Percentiles rank a stretch among this genome's conserved stretches.
Evolutionary conservation across 2,888 invertebrate genomes (phyloP).

Genomic region (Saturnia japonica): DNA sequence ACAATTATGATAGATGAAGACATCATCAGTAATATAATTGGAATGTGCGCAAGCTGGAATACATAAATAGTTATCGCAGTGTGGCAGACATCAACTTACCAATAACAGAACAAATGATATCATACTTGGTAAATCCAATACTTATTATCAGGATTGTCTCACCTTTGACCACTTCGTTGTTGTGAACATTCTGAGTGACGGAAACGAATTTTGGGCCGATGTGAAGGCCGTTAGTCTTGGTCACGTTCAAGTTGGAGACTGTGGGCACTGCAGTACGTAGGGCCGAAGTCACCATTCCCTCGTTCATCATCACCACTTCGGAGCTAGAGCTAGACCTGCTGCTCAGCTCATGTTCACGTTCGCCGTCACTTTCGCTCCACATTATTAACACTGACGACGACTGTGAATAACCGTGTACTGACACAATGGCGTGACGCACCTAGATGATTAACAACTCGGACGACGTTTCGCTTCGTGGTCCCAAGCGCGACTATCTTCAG

Average conservation of each 20-base stretch:
- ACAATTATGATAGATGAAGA: constrained; percentile 9
- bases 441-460: constrained; percentile 32
- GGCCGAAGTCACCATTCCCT: constrained; percentile 37
- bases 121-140: not conserved
- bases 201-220: constrained; percentile 68
- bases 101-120: not conserved
- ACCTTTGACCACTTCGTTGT: constrained; percentile 71
- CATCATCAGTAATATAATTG: constrained; percentile 5
- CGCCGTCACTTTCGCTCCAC: constrained; percentile 44
- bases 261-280: constrained; percentile 41
- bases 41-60: constrained; percentile 32
- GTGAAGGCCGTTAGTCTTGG: constrained; percentile 61
- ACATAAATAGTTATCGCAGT: constrained; percentile 18
- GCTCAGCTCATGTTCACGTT: constrained; percentile 32
- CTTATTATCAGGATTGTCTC: constrained; percentile 32
- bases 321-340: constrained; percentile 38
- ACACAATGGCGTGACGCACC: constrained; percentile 41
- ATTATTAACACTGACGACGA: constrained; percentile 40
- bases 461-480: constrained; percentile 45
- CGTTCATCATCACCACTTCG: constrained; percentile 54
- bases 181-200: constrained; percentile 67
- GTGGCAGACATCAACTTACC: constrained; percentile 16
- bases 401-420: constrained; percentile 32
- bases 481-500: constrained; percentile 50
- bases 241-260: constrained; percentile 57